These are phyloP conservation scores for Aphaenogaster floridana DNA, from an alignment of 1,140 invertebrate species.

Conservation along the genomic window DNA sequence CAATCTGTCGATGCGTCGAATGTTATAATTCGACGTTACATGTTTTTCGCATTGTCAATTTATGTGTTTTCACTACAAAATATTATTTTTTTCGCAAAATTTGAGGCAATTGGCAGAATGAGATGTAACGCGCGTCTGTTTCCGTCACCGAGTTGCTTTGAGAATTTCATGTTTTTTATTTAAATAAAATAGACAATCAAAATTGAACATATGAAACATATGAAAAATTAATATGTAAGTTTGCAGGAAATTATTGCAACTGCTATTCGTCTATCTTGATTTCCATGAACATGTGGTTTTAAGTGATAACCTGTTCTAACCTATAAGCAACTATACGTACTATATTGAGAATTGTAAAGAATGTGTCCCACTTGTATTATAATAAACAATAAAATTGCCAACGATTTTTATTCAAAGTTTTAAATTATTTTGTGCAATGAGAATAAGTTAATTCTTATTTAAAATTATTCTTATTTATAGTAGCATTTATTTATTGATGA, in stretches of 20 bases:
- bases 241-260: background rate
- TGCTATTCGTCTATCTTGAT: background rate
- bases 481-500: background rate
- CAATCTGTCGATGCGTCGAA: conserved; percentile 65
- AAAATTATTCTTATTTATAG: background rate
- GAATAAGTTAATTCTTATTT: background rate
- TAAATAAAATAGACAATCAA: background rate
- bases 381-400: background rate
- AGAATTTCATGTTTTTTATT: background rate
- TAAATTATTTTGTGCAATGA: background rate
- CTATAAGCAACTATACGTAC: background rate
- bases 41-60: conserved; percentile 22
- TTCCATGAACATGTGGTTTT: background rate
- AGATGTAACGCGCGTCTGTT: conserved; percentile 2
- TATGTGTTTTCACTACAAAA: background rate
- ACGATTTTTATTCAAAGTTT: background rate
- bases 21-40: conserved; percentile 14
- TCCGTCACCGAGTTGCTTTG: conserved; percentile 14
- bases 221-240: background rate
- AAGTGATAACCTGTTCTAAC: conserved; percentile 6
- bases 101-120: background rate
- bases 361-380: background rate
- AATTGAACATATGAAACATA: background rate
- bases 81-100: conserved; percentile 74
- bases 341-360: background rate